These are phyloP conservation scores for Cheilosia grossa DNA, from an alignment of 2,888 invertebrate genomes.

Conservation along the genomic window DNA sequence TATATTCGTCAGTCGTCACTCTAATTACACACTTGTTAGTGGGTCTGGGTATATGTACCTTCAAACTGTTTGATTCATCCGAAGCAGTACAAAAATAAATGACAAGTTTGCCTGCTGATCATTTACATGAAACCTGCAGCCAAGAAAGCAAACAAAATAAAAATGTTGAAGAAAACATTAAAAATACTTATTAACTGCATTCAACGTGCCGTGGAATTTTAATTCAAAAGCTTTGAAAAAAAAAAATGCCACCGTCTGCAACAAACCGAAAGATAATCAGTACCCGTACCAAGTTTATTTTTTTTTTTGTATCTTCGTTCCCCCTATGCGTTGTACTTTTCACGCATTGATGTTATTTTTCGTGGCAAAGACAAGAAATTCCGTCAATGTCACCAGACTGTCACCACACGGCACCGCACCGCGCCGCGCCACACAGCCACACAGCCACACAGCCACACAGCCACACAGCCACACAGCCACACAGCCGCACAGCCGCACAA, in stretches of 20 bases:
- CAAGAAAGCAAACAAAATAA: not conserved
- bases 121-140: no score
- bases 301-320: not conserved
- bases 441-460: no score
- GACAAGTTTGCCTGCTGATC: no score
- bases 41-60: no score
- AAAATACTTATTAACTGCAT: slow-evolving; percentile 16
- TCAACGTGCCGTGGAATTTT: slow-evolving; percentile 25
- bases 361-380: slow-evolving; percentile 54
- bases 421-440: not conserved
- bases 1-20: no score
- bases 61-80: no score
- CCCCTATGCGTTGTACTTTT: slow-evolving; percentile 32
- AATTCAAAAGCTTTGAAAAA: slow-evolving; percentile 2
- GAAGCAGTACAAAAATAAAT: no score
- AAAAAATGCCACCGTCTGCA: slow-evolving; percentile 36
- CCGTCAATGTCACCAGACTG: slow-evolving; percentile 52
- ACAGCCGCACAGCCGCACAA: no score
- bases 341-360: slow-evolving; percentile 38
- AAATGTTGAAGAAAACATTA: no score
- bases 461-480: no score
- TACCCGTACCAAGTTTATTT: not conserved
- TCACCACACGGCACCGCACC: slow-evolving; percentile 18
- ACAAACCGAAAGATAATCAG: slow-evolving; percentile 22
- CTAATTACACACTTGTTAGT: no score